Evolutionary conservation across 2,113 vertebrate species (phyloP).

Genomic region (human (Homo sapiens)): DNA sequence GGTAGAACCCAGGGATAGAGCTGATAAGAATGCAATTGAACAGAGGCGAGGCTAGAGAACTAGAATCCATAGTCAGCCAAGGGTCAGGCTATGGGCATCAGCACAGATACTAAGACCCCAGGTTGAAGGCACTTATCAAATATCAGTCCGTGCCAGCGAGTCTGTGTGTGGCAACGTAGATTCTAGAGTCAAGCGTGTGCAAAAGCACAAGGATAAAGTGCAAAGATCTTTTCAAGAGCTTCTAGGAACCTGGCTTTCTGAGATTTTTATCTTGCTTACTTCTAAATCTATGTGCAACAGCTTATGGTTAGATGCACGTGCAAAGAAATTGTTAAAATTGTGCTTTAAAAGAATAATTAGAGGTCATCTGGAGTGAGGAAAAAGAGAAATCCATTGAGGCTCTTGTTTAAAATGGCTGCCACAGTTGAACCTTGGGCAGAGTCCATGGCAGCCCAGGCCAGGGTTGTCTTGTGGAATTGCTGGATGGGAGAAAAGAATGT

Average conservation of each 20-base stretch:
- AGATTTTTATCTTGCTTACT: background rate
- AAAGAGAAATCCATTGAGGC: accelerated
- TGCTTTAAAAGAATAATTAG: background rate
- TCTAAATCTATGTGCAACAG: background rate
- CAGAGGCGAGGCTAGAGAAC: accelerated
- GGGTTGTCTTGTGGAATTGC: background rate
- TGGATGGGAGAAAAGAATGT: background rate
- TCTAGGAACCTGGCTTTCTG: background rate
- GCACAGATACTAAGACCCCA: accelerated
- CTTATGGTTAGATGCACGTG: background rate
- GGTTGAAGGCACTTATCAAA: accelerated
- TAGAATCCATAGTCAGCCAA: background rate
- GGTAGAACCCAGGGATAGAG: background rate
- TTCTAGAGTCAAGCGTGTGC: background rate
- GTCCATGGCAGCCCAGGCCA: background rate
- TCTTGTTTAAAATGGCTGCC: background rate
- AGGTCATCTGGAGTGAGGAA: background rate
- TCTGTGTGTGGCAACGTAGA: accelerated
- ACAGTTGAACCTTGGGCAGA: background rate
- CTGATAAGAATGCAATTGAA: too few species aligned
- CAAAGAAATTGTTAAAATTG: background rate
- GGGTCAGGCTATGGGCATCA: accelerated
- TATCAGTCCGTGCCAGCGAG: background rate
- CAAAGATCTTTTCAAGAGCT: background rate
- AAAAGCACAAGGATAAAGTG: too few species aligned